A percentile compares a stretch with the other conserved stretches of the same genome.
Conservation (phyloP, 2,113 vertebrate species). For the Tyrannus savana region DNA sequence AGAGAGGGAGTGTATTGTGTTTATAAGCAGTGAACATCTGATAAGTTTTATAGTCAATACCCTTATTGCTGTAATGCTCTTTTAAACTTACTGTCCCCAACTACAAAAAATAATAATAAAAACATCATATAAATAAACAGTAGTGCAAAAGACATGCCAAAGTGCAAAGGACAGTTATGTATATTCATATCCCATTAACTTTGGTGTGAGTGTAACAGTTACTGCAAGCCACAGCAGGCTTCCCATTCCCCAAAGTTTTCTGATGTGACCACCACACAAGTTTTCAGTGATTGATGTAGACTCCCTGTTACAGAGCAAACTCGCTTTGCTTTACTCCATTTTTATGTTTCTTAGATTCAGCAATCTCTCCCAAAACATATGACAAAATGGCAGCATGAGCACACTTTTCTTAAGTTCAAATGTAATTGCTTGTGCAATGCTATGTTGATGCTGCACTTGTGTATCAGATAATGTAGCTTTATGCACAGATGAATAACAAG, state of each 20-base stretch:
- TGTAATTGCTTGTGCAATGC: neutral
- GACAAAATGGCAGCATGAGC: neutral
- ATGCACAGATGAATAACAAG: neutral
- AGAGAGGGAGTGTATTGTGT: neutral
- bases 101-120: neutral
- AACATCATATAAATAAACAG: neutral
- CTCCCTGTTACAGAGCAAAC: neutral
- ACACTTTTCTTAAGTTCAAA: neutral
- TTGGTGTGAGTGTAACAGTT: neutral
- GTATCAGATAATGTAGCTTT: neutral
- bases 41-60: constrained; percentile 20
- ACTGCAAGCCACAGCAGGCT: neutral
- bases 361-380: neutral
- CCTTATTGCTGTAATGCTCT: neutral
- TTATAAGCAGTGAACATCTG: constrained; percentile 54
- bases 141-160: neutral
- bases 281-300: neutral
- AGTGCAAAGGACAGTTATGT: neutral
- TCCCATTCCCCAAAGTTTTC: neutral
- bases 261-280: neutral
- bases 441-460: neutral
- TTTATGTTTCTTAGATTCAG: neutral
- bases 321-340: neutral
- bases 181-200: neutral
- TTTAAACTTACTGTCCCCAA: neutral